Evolutionary conservation across 2,888 invertebrate species (phyloP).

Genomic region (Gibbula magus): DNA sequence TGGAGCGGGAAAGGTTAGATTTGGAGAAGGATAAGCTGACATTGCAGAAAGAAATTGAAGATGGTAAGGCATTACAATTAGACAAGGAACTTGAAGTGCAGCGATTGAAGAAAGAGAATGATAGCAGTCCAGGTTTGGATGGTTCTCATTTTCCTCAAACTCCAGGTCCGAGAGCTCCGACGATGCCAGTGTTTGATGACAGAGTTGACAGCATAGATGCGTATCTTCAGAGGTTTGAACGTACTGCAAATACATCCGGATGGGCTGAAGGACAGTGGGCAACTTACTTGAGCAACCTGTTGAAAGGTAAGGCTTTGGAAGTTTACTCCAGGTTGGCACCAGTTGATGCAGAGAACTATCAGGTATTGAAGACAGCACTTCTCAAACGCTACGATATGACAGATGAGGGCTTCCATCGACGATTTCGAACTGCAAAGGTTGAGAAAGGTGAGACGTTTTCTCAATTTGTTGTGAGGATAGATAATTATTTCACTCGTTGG

Average conservation of each 20-base stretch:
- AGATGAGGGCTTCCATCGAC: conserved; percentile 30
- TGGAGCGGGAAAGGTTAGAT: neutral
- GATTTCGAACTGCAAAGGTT: conserved; percentile 18
- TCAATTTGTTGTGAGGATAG: conserved; percentile 25
- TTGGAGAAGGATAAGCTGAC: neutral
- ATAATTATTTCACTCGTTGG: conserved; percentile 32
- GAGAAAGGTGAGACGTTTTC: conserved; percentile 34
- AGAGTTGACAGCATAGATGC: conserved; percentile 21
- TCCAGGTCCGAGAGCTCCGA: no score
- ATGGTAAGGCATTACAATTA: no score
- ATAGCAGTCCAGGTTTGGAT: no score
- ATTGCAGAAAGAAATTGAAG: no score
- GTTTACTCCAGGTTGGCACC: conserved; percentile 31
- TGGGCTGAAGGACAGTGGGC: conserved; percentile 27
- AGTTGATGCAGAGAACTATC: conserved; percentile 29
- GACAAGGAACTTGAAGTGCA: no score
- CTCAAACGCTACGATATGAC: conserved; percentile 33
- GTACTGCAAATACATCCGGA: neutral
- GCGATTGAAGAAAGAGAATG: no score
- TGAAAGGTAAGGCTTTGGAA: conserved; percentile 35
- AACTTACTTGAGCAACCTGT: conserved; percentile 24
- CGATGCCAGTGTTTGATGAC: neutral
- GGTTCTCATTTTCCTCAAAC: no score
- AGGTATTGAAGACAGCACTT: conserved; percentile 27
- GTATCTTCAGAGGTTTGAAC: conserved; percentile 24